phyloP scores from a whole-genome alignment of 2,113 vertebrate species.

The Oplegnathus fasciatus region DNA sequence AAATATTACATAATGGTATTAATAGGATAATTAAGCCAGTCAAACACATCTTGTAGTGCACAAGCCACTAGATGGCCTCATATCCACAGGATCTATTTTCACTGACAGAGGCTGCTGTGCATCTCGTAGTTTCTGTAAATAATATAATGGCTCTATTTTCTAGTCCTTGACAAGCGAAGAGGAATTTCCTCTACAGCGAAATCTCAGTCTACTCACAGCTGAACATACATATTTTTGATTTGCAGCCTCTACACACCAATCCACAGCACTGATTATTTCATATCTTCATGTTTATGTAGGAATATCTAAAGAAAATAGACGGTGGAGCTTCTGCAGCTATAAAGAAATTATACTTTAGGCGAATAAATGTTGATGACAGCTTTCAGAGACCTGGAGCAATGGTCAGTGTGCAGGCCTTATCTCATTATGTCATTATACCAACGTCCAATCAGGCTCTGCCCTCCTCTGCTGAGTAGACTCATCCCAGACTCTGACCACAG shows the following conservation, averaged over 20 bases:
- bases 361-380: conserved; percentile 14
- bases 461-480: conserved; percentile 71
- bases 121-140: neutral
- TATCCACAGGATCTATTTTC: conserved; percentile 7
- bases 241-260: neutral
- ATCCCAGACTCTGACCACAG: conserved; percentile 56
- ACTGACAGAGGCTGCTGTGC: neutral
- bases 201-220: neutral
- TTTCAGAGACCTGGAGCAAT: conserved; percentile 7
- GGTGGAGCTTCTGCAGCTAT: conserved; percentile 7
- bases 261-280: neutral
- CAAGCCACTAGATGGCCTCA: conserved; percentile 72
- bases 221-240: neutral
- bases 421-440: conserved; percentile 77
- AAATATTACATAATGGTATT: conserved; percentile 46
- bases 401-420: conserved; percentile 55
- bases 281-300: neutral
- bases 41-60: neutral
- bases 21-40: conserved; percentile 14
- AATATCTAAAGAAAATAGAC: neutral
- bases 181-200: conserved; percentile 1
- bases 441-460: conserved; percentile 59
- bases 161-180: conserved; percentile 4
- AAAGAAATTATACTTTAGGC: neutral
- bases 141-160: neutral